Conservation (phyloP, 2,113 vertebrate species). For the Progne subis region DNA sequence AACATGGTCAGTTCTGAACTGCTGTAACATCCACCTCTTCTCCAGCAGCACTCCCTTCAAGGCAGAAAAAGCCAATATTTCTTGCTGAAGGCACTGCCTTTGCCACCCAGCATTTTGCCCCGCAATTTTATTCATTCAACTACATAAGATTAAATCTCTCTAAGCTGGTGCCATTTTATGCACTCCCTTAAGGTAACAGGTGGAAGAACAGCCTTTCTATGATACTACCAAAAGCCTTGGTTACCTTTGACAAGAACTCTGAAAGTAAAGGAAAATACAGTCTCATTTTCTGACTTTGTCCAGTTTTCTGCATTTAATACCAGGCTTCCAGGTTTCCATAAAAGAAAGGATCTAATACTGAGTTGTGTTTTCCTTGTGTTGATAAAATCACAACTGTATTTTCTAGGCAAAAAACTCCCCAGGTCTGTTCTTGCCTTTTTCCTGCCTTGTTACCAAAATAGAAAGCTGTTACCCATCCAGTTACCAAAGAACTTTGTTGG, state of each 20-base stretch:
- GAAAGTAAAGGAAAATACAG: not conserved
- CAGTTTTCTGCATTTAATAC: not conserved
- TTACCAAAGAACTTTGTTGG: not conserved
- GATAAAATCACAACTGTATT: not conserved
- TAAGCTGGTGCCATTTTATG: not conserved
- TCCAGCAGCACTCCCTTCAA: not conserved
- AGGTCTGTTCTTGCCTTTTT: not conserved
- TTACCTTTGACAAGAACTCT: not conserved
- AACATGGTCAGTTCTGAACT: not conserved
- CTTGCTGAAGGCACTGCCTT: not conserved
- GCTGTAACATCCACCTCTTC: not conserved
- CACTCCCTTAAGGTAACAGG: not conserved
- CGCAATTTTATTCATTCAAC: not conserved
- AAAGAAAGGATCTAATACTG: not conserved
- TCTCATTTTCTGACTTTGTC: not conserved
- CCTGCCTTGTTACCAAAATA: not conserved
- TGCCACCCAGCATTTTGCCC: not conserved
- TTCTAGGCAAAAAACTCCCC: not conserved
- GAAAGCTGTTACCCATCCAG: not conserved
- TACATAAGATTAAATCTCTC: not conserved
- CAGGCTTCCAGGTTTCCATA: not conserved
- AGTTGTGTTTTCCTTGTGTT: not conserved
- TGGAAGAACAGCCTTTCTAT: not conserved
- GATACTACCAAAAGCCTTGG: not conserved
- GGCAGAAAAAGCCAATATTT: not conserved